A percentile compares a stretch with the other conserved stretches of the same genome.
These are phyloP conservation scores for Coryphaenoides rupestris DNA, from an alignment of 2,113 vertebrate species.

Conservation along the genomic window DNA sequence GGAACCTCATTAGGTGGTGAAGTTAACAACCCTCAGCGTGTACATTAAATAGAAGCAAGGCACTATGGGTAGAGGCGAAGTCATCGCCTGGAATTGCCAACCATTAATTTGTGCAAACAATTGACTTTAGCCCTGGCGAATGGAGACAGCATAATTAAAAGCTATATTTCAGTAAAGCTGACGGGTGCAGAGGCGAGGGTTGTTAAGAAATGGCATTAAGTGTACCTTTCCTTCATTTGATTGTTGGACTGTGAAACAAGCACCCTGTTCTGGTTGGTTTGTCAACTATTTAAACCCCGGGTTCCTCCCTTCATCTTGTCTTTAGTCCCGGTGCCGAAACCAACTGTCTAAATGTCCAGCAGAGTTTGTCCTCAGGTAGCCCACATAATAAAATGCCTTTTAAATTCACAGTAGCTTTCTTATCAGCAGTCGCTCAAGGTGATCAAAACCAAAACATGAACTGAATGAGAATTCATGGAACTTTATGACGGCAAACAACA, in stretches of 20 bases:
- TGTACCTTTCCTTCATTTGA: slow-evolving; percentile 44
- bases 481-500: slow-evolving; percentile 16
- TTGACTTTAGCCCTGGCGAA: slow-evolving; percentile 62
- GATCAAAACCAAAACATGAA: slow-evolving; percentile 36
- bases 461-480: slow-evolving; percentile 35
- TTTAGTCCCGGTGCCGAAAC: no score
- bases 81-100: slow-evolving; percentile 55
- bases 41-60: slow-evolving; percentile 69
- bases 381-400: slow-evolving; percentile 35
- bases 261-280: no score
- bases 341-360: slow-evolving; percentile 18
- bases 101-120: slow-evolving; percentile 73
- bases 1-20: slow-evolving; percentile 15
- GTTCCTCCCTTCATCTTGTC: no score
- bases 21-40: slow-evolving; percentile 17
- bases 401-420: slow-evolving; percentile 50
- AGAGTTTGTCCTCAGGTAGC: slow-evolving; percentile 26
- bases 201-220: slow-evolving; percentile 28
- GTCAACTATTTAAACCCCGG: no score
- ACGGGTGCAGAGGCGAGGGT: slow-evolving; percentile 30
- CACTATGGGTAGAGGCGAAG: slow-evolving; percentile 62
- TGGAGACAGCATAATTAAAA: slow-evolving; percentile 64
- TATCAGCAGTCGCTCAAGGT: slow-evolving; percentile 32
- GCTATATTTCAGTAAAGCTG: slow-evolving; percentile 57
- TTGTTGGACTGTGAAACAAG: neutral